Evolutionary conservation across 2,888 invertebrate genomes (phyloP).

Genomic region (Stenodera caucasica): DNA sequence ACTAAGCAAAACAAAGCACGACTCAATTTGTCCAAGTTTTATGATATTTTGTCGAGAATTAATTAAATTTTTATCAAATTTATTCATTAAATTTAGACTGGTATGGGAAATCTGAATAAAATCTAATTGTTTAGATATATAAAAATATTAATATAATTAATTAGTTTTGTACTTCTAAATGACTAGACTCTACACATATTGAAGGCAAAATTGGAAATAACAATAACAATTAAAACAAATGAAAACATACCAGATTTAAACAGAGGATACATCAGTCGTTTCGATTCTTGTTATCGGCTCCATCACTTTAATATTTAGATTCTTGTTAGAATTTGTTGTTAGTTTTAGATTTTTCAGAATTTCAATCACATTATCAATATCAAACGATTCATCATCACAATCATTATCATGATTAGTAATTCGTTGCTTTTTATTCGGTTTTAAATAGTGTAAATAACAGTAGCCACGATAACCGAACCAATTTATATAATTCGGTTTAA

Average conservation of each 20-base stretch:
- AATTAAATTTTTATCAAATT: too few species aligned
- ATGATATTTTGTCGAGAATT: neutral
- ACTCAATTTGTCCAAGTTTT: neutral
- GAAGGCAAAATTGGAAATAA: neutral
- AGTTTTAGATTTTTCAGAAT: constrained; percentile 57
- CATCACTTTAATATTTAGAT: constrained; percentile 55
- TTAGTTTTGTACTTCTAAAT: constrained; percentile 15
- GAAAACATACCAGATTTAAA: constrained; percentile 41
- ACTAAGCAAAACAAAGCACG: constrained; percentile 19
- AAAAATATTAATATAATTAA: too few species aligned
- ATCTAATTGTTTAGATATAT: too few species aligned
- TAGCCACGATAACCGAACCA: constrained; percentile 60
- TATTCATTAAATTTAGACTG: too few species aligned
- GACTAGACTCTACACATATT: neutral
- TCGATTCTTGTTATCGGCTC: constrained; percentile 59
- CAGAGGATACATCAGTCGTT: constrained; percentile 58
- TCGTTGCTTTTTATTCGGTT: constrained; percentile 55
- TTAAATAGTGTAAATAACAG: constrained; percentile 72
- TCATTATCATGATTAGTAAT: constrained; percentile 22
- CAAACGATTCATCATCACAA: constrained; percentile 43
- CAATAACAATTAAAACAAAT: constrained; percentile 18
- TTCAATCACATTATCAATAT: constrained; percentile 58
- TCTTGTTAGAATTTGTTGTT: constrained; percentile 47
- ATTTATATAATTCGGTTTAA: constrained; percentile 74
- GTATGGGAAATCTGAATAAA: too few species aligned